Evolutionary conservation across 2,888 invertebrate species (phyloP), one percentile per base, ranked within the genome.

Genomic region (Drosophila cognata): DNA sequence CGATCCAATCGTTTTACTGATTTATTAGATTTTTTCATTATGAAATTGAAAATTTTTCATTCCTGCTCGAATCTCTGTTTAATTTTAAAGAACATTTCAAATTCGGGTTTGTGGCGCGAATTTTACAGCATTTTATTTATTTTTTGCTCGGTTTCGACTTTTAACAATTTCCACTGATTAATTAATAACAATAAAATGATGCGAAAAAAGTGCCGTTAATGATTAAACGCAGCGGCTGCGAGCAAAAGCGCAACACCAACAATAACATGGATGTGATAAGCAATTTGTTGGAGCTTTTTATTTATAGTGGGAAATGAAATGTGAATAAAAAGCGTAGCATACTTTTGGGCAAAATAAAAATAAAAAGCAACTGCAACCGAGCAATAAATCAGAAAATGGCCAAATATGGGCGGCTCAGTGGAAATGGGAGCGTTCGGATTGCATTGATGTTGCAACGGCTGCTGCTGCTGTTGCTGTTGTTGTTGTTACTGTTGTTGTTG

Each of bases 181-280:
- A 85, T 85, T 89, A 89, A 89, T 85, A 85, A 88, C 86, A 85
- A 88, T 89, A 88, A 87, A 87, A 84, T 72, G 62, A 67, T 10
- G 65, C 48, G 41, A 59, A 43, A 71, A 70, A 66, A 55, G 50
- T 71, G 55, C 52, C 69, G 66, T 89, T 81, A 86, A 86, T 86
- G 81, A 88, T 86, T 89, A 85, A 86, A 85, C 70, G 79, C 85
- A 79, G 81, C 63, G 55, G 71, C 71, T 55, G 63, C 63, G 64
- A 71, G 69, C 63, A 86, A 75, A 64, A 58, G 67, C 46, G 63
- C 58, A 68, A 48, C 56, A 53, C 29, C 43, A 66, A 67, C 74
- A 67, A 70, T 67, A 71, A 62, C 74, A 55, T 57, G 46, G 25
- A 31, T 61, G 62, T 61, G 62, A 59, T 63, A 61, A 55, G 56